Evolutionary conservation across 2,888 invertebrate genomes (phyloP), one percentile per base, ranked within the genome.

Genomic region (Trypoxylon attenuatum): DNA sequence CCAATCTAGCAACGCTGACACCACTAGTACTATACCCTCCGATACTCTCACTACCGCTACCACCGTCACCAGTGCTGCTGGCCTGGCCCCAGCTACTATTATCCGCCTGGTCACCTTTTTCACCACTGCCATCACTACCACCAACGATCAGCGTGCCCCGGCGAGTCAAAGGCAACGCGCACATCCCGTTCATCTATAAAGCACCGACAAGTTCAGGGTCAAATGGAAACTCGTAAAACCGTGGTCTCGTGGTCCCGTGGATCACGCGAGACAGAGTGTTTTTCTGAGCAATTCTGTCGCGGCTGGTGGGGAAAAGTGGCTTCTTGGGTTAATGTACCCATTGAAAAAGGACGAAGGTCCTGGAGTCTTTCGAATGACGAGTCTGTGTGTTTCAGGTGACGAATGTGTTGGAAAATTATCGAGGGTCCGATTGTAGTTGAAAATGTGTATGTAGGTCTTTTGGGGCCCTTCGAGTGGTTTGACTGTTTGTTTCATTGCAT

Each of bases 151-250:
- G 70, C 75, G 76, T 74, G 79, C 75, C 71, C 76, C 87, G 87
- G 84, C 87, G 87, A 82, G 89, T 87, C 74, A 91, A 89, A 77
- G 91, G 91, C 83, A 92, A 91, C 85, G 92, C 90, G 90, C 92
- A 93, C 89, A 92, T 91, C 88, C 92, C 93, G 90, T 93, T 93
- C 89, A 94, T 93, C 94, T 94, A 91, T 87, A 89, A 85, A 88
- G 87, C 74, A 83, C 57, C 60, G 70, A 76, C 61, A 71, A 61
- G 67, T 76, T 77, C 73, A 67, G 65, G 46, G 49, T 70, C 51
- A 50, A 47, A 54, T 43, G 47, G 51, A 16, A 18, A 38, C 18
- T 45, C 19, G 4, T 19, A n/a, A 21, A 16, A 3, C 16, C 5
- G 41, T 41, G 41, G 16, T n/a, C n/a, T n/a, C n/a, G n/a, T n/a